Evolutionary conservation across 1,140 invertebrate genomes (phyloP), one percentile per base, ranked within the genome.

Genomic region (Anadara kagoshimensis): DNA sequence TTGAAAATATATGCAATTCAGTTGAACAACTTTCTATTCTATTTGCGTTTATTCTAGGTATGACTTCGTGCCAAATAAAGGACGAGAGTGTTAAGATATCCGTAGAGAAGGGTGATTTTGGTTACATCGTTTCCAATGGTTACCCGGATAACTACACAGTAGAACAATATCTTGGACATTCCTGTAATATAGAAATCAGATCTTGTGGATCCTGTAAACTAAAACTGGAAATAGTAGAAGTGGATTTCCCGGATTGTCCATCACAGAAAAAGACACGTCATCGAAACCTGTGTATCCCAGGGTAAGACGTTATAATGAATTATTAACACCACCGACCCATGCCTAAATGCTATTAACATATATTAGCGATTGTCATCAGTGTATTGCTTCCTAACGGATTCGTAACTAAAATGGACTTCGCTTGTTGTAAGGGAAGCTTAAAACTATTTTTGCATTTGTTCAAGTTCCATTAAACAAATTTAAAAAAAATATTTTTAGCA

Each of bases 171-270:
- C 65, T 78, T 44, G 81, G 81, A 20, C 77, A 78, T 20, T 78
- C 81, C 59, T 86, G 85, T 69, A 79, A 84, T 29, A 76, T 86
- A 8, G 80, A 81, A 51, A 81, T 86, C 8, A 76, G 78, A 26
- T 82, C 79, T 22, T 86, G 85, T 62, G 80, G 80, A 73, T 85
- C 85, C 20, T 86, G 85, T 73, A 82, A 73, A 69, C 65, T 86
- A 47, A 65, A 75, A 22, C 49, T 86, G n/a, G 75, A 75, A 26
- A 77, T 86, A 44, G 61, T 78, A 16, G 78, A 81, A n/a, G 58
- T 86, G 0, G 64, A 58, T 54, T 86, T 86, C 58, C 80, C 85
- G 5, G 61, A 69, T 29, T 81, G 79, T 64, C 47, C 54, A 16
- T 36, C 66, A 14, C 67, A 53, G 26, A 56, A 71, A 24, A 74